phyloP scores from a whole-genome alignment of 2,113 vertebrate genomes.

The Cyanoderma ruficeps region DNA sequence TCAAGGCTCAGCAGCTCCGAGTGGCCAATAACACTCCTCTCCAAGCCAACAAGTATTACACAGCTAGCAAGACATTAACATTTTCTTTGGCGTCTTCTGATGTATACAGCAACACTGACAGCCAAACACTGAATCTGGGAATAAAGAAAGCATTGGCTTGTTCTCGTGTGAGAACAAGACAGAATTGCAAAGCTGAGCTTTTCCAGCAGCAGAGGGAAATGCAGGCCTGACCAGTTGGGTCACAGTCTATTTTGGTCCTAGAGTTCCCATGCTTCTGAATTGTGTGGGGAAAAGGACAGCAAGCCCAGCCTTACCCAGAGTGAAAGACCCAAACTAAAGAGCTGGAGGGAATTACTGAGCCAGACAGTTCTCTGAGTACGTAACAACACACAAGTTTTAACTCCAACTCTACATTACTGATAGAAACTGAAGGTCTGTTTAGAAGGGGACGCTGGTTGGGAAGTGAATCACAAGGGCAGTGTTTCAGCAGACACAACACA shows the following conservation, averaged over 20 bases:
- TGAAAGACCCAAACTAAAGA: background rate
- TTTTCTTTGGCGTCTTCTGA: constrained; percentile 5
- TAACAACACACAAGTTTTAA: background rate
- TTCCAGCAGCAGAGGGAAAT: background rate
- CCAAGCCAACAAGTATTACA: background rate
- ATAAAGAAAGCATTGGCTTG: background rate
- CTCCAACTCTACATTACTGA: background rate
- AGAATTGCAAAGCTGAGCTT: background rate
- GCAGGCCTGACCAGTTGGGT: background rate
- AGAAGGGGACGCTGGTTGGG: background rate
- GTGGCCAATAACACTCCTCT: background rate
- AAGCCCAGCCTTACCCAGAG: background rate
- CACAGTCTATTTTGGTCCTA: background rate
- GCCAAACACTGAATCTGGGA: background rate
- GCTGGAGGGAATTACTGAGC: background rate
- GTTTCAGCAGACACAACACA: background rate
- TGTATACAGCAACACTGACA: background rate
- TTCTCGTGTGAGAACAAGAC: background rate
- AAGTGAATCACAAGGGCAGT: background rate
- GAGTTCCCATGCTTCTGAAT: background rate
- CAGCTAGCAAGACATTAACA: background rate
- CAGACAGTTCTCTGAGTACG: background rate
- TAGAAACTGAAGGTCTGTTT: background rate
- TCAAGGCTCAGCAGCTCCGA: background rate
- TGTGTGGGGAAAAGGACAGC: background rate